Evolutionary conservation across 2,888 invertebrate genomes (phyloP).

Genomic region (Tenthredo distinguenda): DNA sequence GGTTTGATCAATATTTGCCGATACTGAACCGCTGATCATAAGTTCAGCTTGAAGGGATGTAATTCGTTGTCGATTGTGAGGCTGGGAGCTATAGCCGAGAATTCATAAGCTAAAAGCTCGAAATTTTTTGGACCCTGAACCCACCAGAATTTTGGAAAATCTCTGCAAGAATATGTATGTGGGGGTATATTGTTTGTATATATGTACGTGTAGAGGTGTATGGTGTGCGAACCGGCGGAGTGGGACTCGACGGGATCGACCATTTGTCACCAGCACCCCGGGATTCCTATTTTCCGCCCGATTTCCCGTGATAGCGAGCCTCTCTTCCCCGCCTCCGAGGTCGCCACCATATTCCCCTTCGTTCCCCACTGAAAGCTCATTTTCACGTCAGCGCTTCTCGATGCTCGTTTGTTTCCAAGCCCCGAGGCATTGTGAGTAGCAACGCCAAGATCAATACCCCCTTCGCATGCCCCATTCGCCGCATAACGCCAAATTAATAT

Average conservation of each 20-base stretch:
- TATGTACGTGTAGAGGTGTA: not conserved
- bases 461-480: not conserved
- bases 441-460: conserved; percentile 36
- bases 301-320: conserved; percentile 73
- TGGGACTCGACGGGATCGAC: conserved; percentile 66
- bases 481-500: conserved; percentile 27
- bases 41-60: not conserved
- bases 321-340: conserved; percentile 57
- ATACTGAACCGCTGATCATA: conserved; percentile 6
- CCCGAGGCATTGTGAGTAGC: conserved; percentile 44
- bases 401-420: conserved; percentile 48
- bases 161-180: not conserved
- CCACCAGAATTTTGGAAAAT: not conserved
- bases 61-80: not conserved
- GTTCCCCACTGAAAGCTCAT: conserved; percentile 62
- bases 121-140: not conserved
- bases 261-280: conserved; percentile 77
- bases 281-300: conserved; percentile 78
- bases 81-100: not conserved
- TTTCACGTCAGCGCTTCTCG: conserved; percentile 64
- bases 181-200: not conserved
- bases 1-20: conserved; percentile 41
- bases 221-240: conserved; percentile 26
- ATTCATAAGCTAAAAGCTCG: not conserved
- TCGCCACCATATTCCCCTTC: conserved; percentile 48